Percentiles rank a stretch among this genome's conserved stretches.
Evolutionary conservation across 1,140 invertebrate genomes (phyloP).

Genomic region (Drosophila paulistorum): DNA sequence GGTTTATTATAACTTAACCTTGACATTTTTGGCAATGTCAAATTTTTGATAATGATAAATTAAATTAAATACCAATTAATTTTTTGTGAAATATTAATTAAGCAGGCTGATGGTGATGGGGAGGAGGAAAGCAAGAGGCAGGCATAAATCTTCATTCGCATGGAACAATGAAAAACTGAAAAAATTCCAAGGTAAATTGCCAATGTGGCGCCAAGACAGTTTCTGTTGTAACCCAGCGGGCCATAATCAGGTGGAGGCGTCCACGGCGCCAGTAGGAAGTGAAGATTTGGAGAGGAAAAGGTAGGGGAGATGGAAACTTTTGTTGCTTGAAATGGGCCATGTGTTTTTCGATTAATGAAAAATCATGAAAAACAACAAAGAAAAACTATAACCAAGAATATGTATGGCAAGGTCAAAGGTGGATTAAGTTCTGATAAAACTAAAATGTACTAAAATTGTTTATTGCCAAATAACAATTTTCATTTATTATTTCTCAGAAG

Average conservation of each 20-base stretch:
- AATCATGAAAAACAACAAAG: not conserved
- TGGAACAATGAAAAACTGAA: constrained; percentile 8
- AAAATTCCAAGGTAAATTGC: constrained; percentile 8
- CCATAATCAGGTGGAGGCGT: not conserved
- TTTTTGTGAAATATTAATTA: constrained; percentile 18
- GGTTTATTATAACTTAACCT: constrained; percentile 38
- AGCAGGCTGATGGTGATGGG: not conserved
- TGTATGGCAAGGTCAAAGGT: not conserved
- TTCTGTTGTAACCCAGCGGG: constrained; percentile 3
- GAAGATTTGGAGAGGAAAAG: not conserved
- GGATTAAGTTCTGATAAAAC: not conserved
- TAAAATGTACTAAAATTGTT: constrained; percentile 1
- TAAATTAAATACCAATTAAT: constrained; percentile 30
- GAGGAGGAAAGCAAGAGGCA: not conserved
- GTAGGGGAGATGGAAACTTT: not conserved
- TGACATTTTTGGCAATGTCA: constrained; percentile 54
- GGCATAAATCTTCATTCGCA: not conserved
- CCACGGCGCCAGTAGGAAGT: not conserved
- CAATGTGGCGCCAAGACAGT: not conserved
- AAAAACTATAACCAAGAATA: not conserved
- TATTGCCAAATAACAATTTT: not conserved
- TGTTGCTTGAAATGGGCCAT: not conserved
- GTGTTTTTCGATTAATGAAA: constrained; percentile 10
- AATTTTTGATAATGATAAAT: constrained; percentile 37
- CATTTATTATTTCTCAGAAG: not conserved